Evolutionary conservation across 2,113 vertebrate species (phyloP).

Genomic region (Saimiri boliviensis): DNA sequence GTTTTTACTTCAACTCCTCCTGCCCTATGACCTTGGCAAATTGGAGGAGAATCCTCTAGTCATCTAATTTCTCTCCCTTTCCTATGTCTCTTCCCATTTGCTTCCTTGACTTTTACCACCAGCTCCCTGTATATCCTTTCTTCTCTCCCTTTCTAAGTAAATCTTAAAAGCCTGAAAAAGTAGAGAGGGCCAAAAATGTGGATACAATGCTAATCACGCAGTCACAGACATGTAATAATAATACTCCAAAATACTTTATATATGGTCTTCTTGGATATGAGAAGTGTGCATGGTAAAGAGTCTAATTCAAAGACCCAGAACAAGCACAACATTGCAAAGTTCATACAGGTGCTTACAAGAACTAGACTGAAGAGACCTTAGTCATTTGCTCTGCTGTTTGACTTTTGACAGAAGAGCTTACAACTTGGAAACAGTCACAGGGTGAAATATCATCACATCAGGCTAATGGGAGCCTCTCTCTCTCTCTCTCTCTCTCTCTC

Average conservation of each 20-base stretch:
- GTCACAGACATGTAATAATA: neutral
- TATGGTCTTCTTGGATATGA: neutral
- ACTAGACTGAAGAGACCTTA: neutral
- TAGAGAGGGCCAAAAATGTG: neutral
- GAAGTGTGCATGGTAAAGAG: neutral
- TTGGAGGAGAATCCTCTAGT: neutral
- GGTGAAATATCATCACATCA: neutral
- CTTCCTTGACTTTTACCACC: neutral
- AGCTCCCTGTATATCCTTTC: neutral
- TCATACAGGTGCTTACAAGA: slow-evolving; percentile 2
- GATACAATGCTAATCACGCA: neutral
- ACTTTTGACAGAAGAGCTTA: slow-evolving; percentile 22
- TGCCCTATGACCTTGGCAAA: neutral
- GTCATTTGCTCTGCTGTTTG: neutral
- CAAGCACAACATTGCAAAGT: slow-evolving; percentile 13
- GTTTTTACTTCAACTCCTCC: neutral
- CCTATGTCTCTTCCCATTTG: neutral
- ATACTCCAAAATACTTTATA: slow-evolving; percentile 28
- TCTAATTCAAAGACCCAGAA: slow-evolving; percentile 38
- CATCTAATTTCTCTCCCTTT: neutral
- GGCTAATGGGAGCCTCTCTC: neutral
- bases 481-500: neutral
- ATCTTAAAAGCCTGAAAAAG: neutral
- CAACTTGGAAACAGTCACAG: slow-evolving; percentile 19
- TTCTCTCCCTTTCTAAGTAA: slow-evolving; percentile 31